phyloP scores from a whole-genome alignment of 2,113 vertebrate species.

The Zosterops borbonicus region DNA sequence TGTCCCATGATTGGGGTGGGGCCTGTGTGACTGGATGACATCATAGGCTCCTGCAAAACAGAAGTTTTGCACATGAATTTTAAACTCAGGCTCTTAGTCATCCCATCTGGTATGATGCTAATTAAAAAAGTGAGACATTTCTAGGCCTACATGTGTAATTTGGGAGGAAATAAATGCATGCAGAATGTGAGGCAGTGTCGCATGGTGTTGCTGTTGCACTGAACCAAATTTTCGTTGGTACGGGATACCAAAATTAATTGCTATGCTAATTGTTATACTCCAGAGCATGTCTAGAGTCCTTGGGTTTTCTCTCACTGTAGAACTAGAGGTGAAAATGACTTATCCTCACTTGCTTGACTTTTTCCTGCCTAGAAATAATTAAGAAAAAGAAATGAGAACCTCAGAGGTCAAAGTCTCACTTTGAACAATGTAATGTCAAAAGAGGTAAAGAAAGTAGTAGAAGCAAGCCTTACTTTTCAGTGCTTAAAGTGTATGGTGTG shows the following conservation, averaged over 20 bases:
- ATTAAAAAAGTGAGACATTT: conserved; percentile 46
- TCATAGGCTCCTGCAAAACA: background rate
- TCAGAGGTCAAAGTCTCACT: background rate
- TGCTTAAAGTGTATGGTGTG: background rate
- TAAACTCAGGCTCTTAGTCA: conserved; percentile 17
- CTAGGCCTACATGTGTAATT: background rate
- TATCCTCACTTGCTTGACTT: background rate
- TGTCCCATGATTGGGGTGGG: background rate
- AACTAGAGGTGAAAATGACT: conserved; percentile 14
- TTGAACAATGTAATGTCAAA: background rate
- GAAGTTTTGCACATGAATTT: background rate
- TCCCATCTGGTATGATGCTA: conserved; percentile 37
- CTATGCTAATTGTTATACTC: conserved; percentile 12
- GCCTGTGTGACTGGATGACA: fast-evolving
- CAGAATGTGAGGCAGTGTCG: background rate
- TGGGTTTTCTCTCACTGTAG: background rate
- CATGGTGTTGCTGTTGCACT: conserved; percentile 45
- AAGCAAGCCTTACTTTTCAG: background rate
- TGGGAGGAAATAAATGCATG: background rate
- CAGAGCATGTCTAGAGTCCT: background rate
- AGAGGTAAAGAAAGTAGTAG: background rate
- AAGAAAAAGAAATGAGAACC: background rate
- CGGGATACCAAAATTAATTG: conserved; percentile 1
- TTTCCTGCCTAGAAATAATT: background rate
- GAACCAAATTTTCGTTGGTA: background rate